Evolutionary conservation across 2,797 vertebrate genomes (phyloP).

Genomic region (Phylloscopus collybita): DNA sequence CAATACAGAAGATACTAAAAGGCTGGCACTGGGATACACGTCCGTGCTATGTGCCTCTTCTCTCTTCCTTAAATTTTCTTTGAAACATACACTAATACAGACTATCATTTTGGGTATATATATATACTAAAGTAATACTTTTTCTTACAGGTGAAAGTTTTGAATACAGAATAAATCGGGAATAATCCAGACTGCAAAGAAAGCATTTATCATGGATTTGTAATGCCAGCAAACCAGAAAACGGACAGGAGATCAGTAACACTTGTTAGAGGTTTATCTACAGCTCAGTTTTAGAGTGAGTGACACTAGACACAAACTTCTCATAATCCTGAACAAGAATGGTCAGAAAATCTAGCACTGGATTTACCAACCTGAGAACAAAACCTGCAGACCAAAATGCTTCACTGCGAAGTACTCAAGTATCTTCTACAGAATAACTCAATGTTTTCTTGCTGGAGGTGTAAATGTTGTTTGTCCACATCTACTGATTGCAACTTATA

Average conservation of each 20-base stretch:
- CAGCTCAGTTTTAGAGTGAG: neutral
- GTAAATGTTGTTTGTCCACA: neutral
- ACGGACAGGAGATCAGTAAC: neutral
- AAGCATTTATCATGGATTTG: neutral
- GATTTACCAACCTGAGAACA: neutral
- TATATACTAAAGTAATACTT: neutral
- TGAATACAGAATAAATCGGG: neutral
- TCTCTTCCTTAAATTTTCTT: neutral
- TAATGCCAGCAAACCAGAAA: slow-evolving; percentile 1
- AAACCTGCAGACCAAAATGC: neutral
- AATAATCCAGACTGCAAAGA: neutral
- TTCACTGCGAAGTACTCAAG: neutral
- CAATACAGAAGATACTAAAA: neutral
- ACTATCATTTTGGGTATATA: neutral
- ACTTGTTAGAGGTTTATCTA: neutral
- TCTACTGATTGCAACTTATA: neutral
- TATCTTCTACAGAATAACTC: neutral
- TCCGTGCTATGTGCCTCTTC: neutral
- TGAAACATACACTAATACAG: neutral
- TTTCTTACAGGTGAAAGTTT: neutral
- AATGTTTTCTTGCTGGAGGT: neutral
- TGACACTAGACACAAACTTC: slow-evolving; percentile 1
- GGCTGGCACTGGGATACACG: neutral
- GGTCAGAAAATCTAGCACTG: neutral
- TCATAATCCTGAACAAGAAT: neutral